phyloP scores from a whole-genome alignment of 2,888 invertebrate species.

The Lissocephala sabroskyi region DNA sequence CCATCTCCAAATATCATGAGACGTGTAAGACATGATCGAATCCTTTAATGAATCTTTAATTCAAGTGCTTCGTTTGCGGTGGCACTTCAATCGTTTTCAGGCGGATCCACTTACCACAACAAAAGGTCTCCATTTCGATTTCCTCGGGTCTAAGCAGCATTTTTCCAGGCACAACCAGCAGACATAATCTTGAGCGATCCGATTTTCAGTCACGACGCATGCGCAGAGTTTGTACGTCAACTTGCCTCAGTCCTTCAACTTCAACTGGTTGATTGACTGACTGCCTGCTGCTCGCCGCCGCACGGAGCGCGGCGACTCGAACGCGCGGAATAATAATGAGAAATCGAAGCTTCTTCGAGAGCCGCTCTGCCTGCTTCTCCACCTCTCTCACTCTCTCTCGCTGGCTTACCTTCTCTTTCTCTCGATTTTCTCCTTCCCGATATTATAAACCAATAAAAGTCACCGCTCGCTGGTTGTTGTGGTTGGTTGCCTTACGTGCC shows the following conservation, averaged over 20 bases:
- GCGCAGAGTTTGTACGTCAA: constrained; percentile 49
- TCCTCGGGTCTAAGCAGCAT: constrained; percentile 59
- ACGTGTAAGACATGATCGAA: no score
- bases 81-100: no score
- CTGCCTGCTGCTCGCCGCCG: no score
- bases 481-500: constrained; percentile 43
- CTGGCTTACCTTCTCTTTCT: no score
- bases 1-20: no score
- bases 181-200: no score
- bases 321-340: constrained; percentile 52
- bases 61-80: no score
- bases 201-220: no score
- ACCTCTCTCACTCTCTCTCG: constrained; percentile 4
- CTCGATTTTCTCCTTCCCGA: no score
- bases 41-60: no score
- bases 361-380: no score
- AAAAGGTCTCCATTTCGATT: constrained; percentile 69
- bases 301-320: constrained; percentile 15
- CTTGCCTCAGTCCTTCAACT: constrained; percentile 58
- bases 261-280: constrained; percentile 35
- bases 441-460: constrained; percentile 57
- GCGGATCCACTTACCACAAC: constrained; percentile 65
- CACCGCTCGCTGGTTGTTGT: constrained; percentile 27
- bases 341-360: constrained; percentile 22
- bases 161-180: no score